Evolutionary conservation across 2,113 vertebrate species (phyloP).

Genomic region (Thalassoma bifasciatum): DNA sequence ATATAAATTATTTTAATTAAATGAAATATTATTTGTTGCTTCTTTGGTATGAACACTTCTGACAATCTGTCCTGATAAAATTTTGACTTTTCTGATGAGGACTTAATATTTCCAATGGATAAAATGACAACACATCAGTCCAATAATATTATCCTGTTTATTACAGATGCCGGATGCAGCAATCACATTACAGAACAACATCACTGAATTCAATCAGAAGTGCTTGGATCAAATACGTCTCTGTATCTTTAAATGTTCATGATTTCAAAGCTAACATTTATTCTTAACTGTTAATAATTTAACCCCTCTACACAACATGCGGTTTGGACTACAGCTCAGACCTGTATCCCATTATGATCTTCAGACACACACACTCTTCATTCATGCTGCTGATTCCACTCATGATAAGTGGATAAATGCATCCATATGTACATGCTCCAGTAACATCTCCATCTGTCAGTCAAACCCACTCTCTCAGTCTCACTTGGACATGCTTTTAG

Average conservation of each 20-base stretch:
- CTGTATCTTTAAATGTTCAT: slow-evolving; percentile 3
- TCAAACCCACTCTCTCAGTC: not conserved
- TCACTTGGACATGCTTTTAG: slow-evolving; percentile 86
- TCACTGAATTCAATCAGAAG: slow-evolving; percentile 17
- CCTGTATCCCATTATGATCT: not conserved
- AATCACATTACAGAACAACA: slow-evolving; percentile 17
- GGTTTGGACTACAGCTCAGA: not conserved
- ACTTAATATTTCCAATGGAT: not conserved
- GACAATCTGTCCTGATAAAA: not conserved
- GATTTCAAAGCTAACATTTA: not conserved
- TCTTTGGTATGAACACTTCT: no score
- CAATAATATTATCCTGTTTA: slow-evolving; percentile 37
- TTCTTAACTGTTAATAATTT: not conserved
- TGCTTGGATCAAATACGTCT: slow-evolving; percentile 1
- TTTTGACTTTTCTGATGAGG: not conserved
- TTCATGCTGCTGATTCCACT: not conserved
- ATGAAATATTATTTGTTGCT: no score
- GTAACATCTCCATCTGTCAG: not conserved
- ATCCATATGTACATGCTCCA: not conserved
- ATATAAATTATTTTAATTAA: no score
- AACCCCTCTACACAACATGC: not conserved
- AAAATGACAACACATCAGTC: not conserved
- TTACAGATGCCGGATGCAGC: slow-evolving; percentile 19
- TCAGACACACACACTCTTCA: slow-evolving; percentile 4
- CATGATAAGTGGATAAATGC: not conserved